Evolutionary conservation across 2,797 vertebrate species (phyloP).

Genomic region (Silurus lanzhouensis): DNA sequence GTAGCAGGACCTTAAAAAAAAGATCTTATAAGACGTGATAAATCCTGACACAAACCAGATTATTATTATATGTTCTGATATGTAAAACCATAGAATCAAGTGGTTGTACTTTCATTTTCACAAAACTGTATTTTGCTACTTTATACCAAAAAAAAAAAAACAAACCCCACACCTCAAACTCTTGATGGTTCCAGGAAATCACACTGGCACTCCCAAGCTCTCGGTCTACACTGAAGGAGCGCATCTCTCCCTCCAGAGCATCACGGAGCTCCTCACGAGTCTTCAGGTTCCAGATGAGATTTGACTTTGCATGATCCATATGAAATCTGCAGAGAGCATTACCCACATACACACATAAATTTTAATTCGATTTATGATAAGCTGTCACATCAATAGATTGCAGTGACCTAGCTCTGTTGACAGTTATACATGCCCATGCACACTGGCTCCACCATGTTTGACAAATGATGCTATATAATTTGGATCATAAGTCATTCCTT

Average conservation of each 20-base stretch:
- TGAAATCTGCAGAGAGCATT: constrained; percentile 80
- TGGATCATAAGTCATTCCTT: no score
- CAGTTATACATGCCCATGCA: no score
- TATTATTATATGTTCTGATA: no score
- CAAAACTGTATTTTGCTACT: not conserved
- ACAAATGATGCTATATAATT: no score
- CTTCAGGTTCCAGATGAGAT: constrained; percentile 99
- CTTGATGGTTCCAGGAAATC: constrained; percentile 99
- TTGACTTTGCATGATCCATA: constrained; percentile 91
- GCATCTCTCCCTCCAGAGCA: constrained; percentile 94
- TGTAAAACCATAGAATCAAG: no score
- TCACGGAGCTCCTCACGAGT: constrained; percentile 96
- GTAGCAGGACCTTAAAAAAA: no score
- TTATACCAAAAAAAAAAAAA: not conserved
- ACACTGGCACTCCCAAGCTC: constrained; percentile 92
- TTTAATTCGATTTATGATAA: not conserved
- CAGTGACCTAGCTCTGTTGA: no score
- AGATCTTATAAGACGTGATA: no score
- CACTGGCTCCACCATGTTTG: no score
- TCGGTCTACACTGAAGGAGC: constrained; percentile 90
- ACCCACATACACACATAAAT: not conserved
- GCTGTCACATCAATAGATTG: no score
- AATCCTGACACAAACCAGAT: no score
- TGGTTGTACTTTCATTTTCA: no score
- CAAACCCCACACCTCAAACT: constrained; percentile 85